Conservation (phyloP, 2,888 invertebrate genomes). For the Tiliacea citrago region DNA sequence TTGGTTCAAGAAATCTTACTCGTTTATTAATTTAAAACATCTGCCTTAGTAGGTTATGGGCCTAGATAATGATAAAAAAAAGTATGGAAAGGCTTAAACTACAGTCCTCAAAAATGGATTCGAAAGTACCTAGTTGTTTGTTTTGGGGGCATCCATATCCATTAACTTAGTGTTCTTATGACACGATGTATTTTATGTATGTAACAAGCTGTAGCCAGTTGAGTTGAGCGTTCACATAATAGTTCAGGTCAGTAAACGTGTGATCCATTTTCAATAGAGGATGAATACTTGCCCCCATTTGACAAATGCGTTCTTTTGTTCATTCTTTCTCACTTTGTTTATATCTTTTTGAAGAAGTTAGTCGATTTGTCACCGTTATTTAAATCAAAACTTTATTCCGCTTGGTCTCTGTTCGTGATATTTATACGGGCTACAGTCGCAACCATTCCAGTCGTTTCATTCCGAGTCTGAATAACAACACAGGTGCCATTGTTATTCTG, state of each 20-base stretch:
- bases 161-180: conserved; percentile 1
- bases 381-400: conserved; percentile 52
- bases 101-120: background rate
- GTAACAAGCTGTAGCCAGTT: conserved; percentile 16
- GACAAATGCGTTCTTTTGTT: conserved; percentile 43
- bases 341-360: conserved; percentile 51
- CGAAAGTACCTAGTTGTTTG: background rate
- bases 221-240: conserved; percentile 9
- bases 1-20: too few relatives aligned
- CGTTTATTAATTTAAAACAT: too few relatives aligned
- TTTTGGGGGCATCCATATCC: background rate
- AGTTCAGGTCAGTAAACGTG: conserved; percentile 18
- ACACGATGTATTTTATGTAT: conserved; percentile 14
- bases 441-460: conserved; percentile 23
- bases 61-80: too few relatives aligned
- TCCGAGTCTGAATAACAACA: conserved; percentile 23
- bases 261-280: conserved; percentile 17
- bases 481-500: conserved; percentile 21
- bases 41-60: too few relatives aligned
- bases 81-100: background rate
- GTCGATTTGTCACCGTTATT: conserved; percentile 62
- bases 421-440: conserved; percentile 27
- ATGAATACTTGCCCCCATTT: conserved; percentile 26
- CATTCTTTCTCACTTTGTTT: conserved; percentile 51
- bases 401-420: conserved; percentile 20